Base-by-base conservation (phyloP, 1,140 invertebrate species). In the Zophobas atratus region DNA sequence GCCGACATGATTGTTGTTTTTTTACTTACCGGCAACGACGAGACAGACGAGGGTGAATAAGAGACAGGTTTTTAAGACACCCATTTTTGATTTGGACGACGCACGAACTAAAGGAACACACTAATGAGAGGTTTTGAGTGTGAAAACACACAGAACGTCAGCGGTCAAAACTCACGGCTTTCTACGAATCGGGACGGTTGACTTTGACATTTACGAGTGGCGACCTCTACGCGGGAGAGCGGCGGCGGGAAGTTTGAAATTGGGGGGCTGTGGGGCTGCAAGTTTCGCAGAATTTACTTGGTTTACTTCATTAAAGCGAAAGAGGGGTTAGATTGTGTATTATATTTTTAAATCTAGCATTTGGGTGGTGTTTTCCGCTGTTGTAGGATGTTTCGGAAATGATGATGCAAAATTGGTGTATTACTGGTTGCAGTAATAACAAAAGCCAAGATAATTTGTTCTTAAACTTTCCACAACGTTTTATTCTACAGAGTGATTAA, bases 1-100 rank as follows among this genome's bases (percentile, higher is more conserved):
- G 56, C 35, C 56, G 8, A 60, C 35, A 60, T 60, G 56, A 60
- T 60, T 36, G 56, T 36, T 39, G 2, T 60, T 60, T 39, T 6
- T 60, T n/a, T 6, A 60, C 56, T 60, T 39, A 60, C 56, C 56
- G n/a, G 34, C 56, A 1, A 36, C 34, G 35, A 36, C 56, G 0
- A 60, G 1, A 39, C 56, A 60, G 4, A 35, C 6, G 5, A 60
- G 2, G 2, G 56, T n/a, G 3, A 39, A 2, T n/a, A 60, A 60
- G 35, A 60, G 3, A 36, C 35, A 2, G 1, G 8, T 34, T 35
- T 56, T 56, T 3, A 35, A 35, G 2, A 39, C n/a, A 36, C 56
- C 35, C 56, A 60, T 60, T 60, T 60, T 38, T 0, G 56, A 8
- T 3, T 35, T 8, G 35, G 6, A 35, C 36, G 33, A 32, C 56